phyloP scores from a whole-genome alignment of 1,140 invertebrate genomes.

The Achatina immaculata region DNA sequence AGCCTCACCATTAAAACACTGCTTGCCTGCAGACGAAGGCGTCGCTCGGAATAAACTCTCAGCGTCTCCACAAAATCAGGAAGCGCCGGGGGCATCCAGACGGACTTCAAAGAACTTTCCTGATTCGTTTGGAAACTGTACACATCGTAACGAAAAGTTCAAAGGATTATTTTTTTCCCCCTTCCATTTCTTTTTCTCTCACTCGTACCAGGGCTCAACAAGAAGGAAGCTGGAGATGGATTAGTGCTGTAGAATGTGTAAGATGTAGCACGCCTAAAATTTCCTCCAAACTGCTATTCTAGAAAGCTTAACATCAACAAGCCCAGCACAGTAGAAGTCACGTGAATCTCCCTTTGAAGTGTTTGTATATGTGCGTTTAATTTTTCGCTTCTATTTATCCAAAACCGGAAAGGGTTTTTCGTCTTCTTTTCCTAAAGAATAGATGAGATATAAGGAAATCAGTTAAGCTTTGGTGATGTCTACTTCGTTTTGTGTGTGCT shows the following conservation, averaged over 20 bases:
- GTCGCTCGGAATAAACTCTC: not conserved
- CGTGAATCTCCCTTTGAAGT: not conserved
- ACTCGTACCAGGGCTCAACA: not conserved
- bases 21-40: not conserved
- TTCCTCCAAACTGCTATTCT: not conserved
- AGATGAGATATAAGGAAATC: no score
- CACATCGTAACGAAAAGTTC: constrained; percentile 13
- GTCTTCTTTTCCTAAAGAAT: no score
- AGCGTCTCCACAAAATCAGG: constrained; percentile 8
- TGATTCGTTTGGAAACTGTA: constrained; percentile 14
- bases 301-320: not conserved
- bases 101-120: not conserved
- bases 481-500: no score
- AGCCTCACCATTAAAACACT: not conserved
- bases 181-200: not conserved
- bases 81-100: constrained; percentile 1
- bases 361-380: not conserved
- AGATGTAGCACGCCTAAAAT: not conserved
- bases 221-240: not conserved
- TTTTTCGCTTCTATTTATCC: not conserved
- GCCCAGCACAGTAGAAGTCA: not conserved
- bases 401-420: not conserved
- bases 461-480: no score
- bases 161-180: not conserved
- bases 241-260: not conserved